These are phyloP conservation scores for Drosophila virilis DNA, from an alignment of 1,140 invertebrate species.

Conservation along the genomic window DNA sequence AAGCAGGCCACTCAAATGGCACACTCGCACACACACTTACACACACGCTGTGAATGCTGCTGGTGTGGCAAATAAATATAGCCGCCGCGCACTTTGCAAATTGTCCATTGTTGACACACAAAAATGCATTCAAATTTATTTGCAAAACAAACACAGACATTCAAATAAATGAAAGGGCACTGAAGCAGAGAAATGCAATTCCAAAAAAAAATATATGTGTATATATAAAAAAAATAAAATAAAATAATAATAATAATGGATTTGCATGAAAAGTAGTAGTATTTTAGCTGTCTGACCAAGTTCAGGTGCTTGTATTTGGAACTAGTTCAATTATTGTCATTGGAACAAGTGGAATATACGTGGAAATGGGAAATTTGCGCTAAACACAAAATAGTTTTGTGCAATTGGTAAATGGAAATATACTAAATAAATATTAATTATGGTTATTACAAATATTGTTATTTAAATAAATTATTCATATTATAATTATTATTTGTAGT, in stretches of 20 bases:
- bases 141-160: constrained; percentile 40
- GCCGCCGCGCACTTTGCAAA: constrained; percentile 59
- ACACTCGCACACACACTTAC: not conserved
- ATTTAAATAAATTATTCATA: not conserved
- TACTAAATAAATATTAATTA: not conserved
- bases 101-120: constrained; percentile 73
- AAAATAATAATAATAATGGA: constrained; percentile 1
- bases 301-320: not conserved
- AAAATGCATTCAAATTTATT: constrained; percentile 63
- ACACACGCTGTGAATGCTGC: constrained; percentile 1
- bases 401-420: no score
- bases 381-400: no score
- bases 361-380: no score
- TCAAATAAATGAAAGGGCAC: constrained; percentile 45
- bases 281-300: constrained; percentile 8
- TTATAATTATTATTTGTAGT: not conserved
- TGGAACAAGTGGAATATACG: not conserved
- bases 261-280: constrained; percentile 12
- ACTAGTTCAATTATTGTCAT: not conserved
- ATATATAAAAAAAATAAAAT: not conserved
- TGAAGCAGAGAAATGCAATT: constrained; percentile 20
- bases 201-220: not conserved
- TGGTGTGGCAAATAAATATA: constrained; percentile 53
- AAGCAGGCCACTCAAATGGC: constrained; percentile 34
- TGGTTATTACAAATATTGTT: not conserved